Evolutionary conservation across 2,888 invertebrate species (phyloP).

Genomic region (Gastrophysa polygoni): DNA sequence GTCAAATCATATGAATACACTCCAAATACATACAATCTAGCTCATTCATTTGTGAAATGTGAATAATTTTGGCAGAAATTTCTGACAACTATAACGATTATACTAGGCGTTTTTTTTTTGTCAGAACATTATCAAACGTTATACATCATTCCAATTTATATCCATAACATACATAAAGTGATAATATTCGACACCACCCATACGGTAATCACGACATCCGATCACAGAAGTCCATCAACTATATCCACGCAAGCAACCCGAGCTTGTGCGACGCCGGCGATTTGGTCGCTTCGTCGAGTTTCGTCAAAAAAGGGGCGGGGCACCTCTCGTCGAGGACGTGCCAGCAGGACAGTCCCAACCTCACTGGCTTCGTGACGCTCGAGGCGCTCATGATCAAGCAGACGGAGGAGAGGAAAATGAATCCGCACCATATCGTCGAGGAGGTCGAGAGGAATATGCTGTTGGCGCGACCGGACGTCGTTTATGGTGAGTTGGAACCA

Average conservation of each 20-base stretch:
- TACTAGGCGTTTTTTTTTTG: no score
- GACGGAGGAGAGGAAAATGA: constrained; percentile 70
- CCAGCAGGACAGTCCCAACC: constrained; percentile 59
- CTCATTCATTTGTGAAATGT: no score
- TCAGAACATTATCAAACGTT: no score
- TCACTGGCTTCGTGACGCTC: constrained; percentile 73
- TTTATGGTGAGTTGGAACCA: constrained; percentile 59
- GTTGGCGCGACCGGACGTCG: constrained; percentile 63
- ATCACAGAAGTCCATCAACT: constrained; percentile 66
- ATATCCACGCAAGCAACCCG: constrained; percentile 74
- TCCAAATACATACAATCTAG: no score
- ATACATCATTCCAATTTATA: no score
- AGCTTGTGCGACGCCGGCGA: constrained; percentile 68
- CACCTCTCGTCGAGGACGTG: neutral
- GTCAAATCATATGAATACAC: no score
- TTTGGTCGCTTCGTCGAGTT: constrained; percentile 47
- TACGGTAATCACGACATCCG: no score
- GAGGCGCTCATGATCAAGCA: constrained; percentile 83
- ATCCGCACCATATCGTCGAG: constrained; percentile 50
- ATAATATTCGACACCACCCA: no score
- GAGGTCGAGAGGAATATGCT: constrained; percentile 50
- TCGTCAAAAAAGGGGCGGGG: neutral
- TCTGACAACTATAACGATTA: no score
- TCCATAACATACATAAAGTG: no score
- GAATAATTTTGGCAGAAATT: no score